Evolutionary conservation across 2,888 invertebrate genomes (phyloP), one percentile per base, ranked within the genome.

Genomic region (Watsonalla binaria): DNA sequence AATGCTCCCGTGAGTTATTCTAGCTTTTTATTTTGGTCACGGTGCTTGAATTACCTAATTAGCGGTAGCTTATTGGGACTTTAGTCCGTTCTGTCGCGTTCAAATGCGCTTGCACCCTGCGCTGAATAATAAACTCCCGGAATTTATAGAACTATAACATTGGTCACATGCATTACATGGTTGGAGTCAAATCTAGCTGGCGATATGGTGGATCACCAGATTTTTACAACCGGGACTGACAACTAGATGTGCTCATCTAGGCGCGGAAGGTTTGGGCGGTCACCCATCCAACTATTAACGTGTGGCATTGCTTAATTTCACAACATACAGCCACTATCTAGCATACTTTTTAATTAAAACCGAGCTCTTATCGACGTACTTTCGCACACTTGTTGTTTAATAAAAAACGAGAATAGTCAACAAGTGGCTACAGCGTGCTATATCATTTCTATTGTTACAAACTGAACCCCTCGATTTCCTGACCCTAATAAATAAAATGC

Each of bases 41-140:
- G 86, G 85, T 82, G 70, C 79, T 84, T 84, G 84, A 81, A 88
- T 87, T 83, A 85, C 82, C 78, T 87, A 88, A 90, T 90, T 88
- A 88, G 84, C 76, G 74, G 82, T 76, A 80, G 79, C 77, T 80
- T 81, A 84, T 86, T 84, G 80, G 75, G 74, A 80, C 74, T 79
- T 76, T 66, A 64, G 74, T 73, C 73, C 72, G 75, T 77, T 74
- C 74, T 76, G 78, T 78, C 72, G 72, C 71, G 75, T 72, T 70
- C 69, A 70, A 80, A 76, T 72, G 67, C 74, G 75, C 81, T 82
- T 80, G 78, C 76, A 74, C 75, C 70, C 69, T 57, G 55, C 55
- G 59, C 59, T 56, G 74, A 78, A 75, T 76, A 75, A 76, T 73
- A 74, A 72, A 69, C 62, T 63, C 61, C 60, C 63, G 56, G 59